Base-by-base conservation (phyloP, 2,888 invertebrate genomes). In the Himalopsyche japonica region DNA sequence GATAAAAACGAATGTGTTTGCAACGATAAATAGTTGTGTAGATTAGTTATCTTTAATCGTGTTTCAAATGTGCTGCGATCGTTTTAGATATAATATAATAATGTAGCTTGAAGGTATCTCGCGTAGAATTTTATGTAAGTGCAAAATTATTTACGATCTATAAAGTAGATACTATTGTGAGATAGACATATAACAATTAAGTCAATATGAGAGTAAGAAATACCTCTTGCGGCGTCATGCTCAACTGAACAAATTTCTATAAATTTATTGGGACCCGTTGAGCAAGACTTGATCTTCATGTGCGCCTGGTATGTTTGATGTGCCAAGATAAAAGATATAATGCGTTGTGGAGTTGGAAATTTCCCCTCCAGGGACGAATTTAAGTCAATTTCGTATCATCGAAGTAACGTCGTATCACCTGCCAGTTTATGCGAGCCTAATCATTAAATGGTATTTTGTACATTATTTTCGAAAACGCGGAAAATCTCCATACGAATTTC, bases 321-420 rank as follows among this genome's bases (percentile, higher is more conserved):
- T 76, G 76, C 76, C 76, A 1, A 76, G 76, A 76, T 34, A 34
- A 30, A 34, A 76, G 57, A 57, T 57, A 57, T 57, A 57, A 57
- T 57, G 20, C 57, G 57, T 20, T 57, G 37, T 0, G n/a, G 34
- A 43, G 76, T 47, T 10, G 43, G 34, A 78, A 37, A 27, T 4
- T 78, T 78, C 49, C 81, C 82, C 78, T 24, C 57, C 48, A 49
- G 82, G 78, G 37, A 82, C 57, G 82, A 82, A 78, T 64, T 81
- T 81, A 76, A 81, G 81, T 76, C 76, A 76, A 81, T 81, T 81
- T 81, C n/a, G 34, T 37, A 32, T 70, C 80, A 80, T 81, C 81
- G 32, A 47, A 18, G 32, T 27, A 47, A 79, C 79, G 10, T 79
- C 79, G 79, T 7, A 79, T 79, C 79, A 47, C 30, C 20, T 10